Evolutionary conservation across 2,113 vertebrate species (phyloP), one percentile per base, ranked within the genome.

Genomic region (Neopipo cinnamomea): DNA sequence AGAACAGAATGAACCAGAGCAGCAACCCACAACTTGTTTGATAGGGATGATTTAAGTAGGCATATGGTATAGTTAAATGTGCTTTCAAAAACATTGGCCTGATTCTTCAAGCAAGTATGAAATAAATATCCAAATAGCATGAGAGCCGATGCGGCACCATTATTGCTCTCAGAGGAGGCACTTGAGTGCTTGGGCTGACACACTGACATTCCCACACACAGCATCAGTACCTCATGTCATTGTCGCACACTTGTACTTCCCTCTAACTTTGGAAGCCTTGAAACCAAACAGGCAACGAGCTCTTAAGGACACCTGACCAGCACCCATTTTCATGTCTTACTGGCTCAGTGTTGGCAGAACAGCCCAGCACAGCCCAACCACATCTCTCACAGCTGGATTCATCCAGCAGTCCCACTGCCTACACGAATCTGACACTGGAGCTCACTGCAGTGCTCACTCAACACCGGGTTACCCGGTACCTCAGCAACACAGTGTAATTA

Each of bases 21-120:
- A 94, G 96, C 89, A 97, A 97, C 96, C 94, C 98, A 96, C 96
- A 97, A 97, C 95, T 98, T 98, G 97, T 97, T 97, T 97, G 97
- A 98, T 97, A 91, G 93, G 93, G 94, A 97, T 97, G 95, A 98
- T 98, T 98, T 98, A 96, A 97, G 96, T 75, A 98, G 98, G 98
- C 98, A 98, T 98, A 98, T 98, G 98, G 97, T 97, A 97, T 97
- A 98, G 97, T 98, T 97, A 97, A 97, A 98, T 95, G 92, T 95
- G 97, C 97, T 98, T 98, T 97, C 96, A 95, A 92, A 98, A 98
- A 98, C 97, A 98, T 98, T 98, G 98, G 97, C 97, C 97, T 79
- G 44, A 96, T 96, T 97, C 92, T 97, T 97, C 84, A 92, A 90
- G 97, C 96, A 98, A 97, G 97, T 96, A 96, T 42, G 49, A 97